Base-by-base conservation (phyloP, 2,888 invertebrate genomes). In the Sinentomon sp. region DNA sequence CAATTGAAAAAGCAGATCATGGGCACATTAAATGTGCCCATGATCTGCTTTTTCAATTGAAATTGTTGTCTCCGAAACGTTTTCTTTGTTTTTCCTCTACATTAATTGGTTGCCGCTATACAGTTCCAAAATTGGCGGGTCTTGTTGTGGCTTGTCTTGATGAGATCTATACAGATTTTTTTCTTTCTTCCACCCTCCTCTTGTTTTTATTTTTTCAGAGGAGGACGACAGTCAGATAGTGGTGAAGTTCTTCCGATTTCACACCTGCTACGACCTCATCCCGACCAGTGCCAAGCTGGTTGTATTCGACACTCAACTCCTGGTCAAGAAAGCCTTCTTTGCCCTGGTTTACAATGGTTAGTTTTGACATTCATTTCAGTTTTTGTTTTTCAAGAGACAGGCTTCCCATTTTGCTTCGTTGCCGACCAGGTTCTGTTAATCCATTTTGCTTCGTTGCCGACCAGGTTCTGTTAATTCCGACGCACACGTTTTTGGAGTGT, bases 231-330 rank as follows among this genome's bases (percentile, higher is more conserved):
- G 82, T 51, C 82, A 85, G 61, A 87, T 89, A 52, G 87, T 83
- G 60, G 83, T 85, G 47, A 89, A 89, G 57, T 97, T 97, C 65
- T 94, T 97, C 72, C 83, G 85, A 59, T 92, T 89, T 59, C 94
- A 99, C 66, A 89, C 87, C 59, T 94, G 94, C 58, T 97, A 97
- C 62, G 97, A 99, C 63, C 68, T 99, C 57, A 92, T 99, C 53
- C 97, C 97, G 39, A 92, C 89, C 38, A 92, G 92, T 49, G 89
- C 92, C 45, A 99, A 99, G 61, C 64, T 99, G 53, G 94, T 99
- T 44, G 89, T 99, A 38, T 97, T 99, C 57, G 97, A 99, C 61
- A 97, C 94, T 28, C 82, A 89, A 54, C 66, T 97, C 38, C 72
- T 87, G 44, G 94, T 92, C 42, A 85, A 89, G 60, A 92, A 92